A percentile compares a stretch with the other conserved stretches of the same genome.
phyloP scores from a whole-genome alignment of 1,140 invertebrate species.

The Sitodiplosis mosellana region DNA sequence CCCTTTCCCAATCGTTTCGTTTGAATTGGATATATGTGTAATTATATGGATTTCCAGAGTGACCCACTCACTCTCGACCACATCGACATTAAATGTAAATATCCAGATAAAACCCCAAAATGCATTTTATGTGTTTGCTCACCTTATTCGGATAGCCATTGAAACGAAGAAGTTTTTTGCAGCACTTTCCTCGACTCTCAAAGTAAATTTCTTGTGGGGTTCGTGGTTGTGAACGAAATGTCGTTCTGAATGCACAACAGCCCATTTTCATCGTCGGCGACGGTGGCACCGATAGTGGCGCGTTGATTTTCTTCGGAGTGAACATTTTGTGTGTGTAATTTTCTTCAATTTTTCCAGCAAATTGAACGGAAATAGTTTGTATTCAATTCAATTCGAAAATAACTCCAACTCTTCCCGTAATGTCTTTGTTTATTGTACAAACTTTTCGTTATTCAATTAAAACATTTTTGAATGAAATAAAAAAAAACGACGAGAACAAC shows the following conservation, averaged over 20 bases:
- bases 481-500: no score
- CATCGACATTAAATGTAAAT: background rate
- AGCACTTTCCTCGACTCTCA: constrained; percentile 49
- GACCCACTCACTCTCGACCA: background rate
- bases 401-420: no score
- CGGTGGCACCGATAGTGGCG: constrained; percentile 6
- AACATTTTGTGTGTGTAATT: no score
- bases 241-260: background rate
- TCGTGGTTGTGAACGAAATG: constrained; percentile 20
- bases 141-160: constrained; percentile 54
- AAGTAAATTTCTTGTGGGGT: constrained; percentile 50
- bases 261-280: background rate
- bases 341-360: no score
- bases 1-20: no score
- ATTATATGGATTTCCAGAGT: no score
- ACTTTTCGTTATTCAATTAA: no score
- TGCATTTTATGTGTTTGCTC: constrained; percentile 11
- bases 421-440: no score
- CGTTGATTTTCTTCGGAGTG: constrained; percentile 4
- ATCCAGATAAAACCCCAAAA: background rate
- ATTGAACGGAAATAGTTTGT: no score
- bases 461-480: no score
- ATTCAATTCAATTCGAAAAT: no score
- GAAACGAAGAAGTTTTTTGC: constrained; percentile 47
- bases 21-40: no score